Percentiles rank a stretch among this genome's conserved stretches.
Conservation (phyloP, 2,888 invertebrate species). For the Corbicula japonica region DNA sequence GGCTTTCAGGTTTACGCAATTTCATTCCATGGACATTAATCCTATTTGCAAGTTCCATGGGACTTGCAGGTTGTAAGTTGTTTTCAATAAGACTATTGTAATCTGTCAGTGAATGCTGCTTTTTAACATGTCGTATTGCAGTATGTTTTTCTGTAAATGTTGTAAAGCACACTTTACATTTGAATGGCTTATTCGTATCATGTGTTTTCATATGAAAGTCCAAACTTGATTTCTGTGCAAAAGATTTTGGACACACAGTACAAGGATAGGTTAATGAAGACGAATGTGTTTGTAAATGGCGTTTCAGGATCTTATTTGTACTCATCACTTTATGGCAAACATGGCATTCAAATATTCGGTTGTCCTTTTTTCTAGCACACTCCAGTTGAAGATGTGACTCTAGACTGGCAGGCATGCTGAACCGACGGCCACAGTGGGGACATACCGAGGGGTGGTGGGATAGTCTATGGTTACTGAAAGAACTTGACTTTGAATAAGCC, state of each 20-base stretch:
- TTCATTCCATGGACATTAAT: conserved; percentile 14
- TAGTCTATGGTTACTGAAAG: conserved; percentile 60
- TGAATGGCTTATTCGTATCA: conserved; percentile 55
- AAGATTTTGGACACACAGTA: conserved; percentile 48
- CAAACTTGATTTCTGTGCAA: conserved; percentile 42
- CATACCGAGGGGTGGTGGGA: conserved; percentile 62
- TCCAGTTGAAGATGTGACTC: conserved; percentile 62
- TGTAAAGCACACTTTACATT: conserved; percentile 53
- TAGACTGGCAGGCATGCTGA: conserved; percentile 54
- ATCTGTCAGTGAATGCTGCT: conserved; percentile 39
- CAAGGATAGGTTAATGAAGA: conserved; percentile 46
- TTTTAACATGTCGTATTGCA: conserved; percentile 54
- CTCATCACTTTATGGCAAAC: conserved; percentile 59
- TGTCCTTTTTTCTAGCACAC: conserved; percentile 38
- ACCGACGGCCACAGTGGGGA: conserved; percentile 56
- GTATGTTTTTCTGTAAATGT: conserved; percentile 62
- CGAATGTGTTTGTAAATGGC: conserved; percentile 53
- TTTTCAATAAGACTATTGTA: conserved; percentile 51
- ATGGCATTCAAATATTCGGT: conserved; percentile 46
- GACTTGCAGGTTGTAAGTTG: conserved; percentile 47
- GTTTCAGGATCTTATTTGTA: conserved; percentile 53
- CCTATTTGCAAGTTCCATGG: conserved; percentile 45
- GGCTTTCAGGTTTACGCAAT: not conserved
- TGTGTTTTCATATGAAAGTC: conserved; percentile 59
- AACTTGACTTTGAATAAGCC: conserved; percentile 57